Evolutionary conservation across 2,888 invertebrate species (phyloP), one percentile per base, ranked within the genome.

Genomic region (Deroplatys truncata): DNA sequence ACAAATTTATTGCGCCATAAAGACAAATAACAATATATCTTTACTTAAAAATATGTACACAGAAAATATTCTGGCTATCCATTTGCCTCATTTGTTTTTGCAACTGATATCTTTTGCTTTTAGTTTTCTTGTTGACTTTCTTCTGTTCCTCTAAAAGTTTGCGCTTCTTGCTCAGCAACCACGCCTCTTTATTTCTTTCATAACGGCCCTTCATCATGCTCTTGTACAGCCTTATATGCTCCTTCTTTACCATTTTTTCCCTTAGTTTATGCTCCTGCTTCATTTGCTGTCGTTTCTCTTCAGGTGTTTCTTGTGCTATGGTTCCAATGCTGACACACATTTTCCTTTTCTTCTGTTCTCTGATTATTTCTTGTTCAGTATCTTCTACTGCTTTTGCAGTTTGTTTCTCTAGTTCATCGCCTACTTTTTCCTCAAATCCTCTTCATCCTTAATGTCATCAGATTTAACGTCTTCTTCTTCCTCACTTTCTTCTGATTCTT

Each of bases 201-300:
- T 95, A 95, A 91, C 95, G 94, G 2, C 96, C 96, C 90, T 95
- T 95, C 94, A 96, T 96, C 96, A 98, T 97, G 92, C 97, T 98
- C 93, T 98, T 97, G 94, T 99, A 99, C 15, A 99, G 95, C 92
- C 98, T 97, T 92, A 97, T 96, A 93, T 99, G 97, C 92, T 99
- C 98, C 93, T 98, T 98, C 90, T 97, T 97, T 5, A 99, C 97
- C 97, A 99, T 98, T 94, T 99, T 98, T 92, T 98, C 99, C 28
- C 97, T 95, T 88, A 98, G 94, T 91, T 96, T 94, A 92, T 96
- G 96, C 90, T 98, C 97, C 92, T 97, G 97, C 91, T 96, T 96
- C 91, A 96, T 96, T 91, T 94, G 94, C 87, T 93, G 93, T 90
- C 92, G 93, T 90, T 95, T 94, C 91, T 95, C 95, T 92, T 96